Evolutionary conservation across 2,888 invertebrate species (phyloP).

Genomic region (Trichopria drosophilae): DNA sequence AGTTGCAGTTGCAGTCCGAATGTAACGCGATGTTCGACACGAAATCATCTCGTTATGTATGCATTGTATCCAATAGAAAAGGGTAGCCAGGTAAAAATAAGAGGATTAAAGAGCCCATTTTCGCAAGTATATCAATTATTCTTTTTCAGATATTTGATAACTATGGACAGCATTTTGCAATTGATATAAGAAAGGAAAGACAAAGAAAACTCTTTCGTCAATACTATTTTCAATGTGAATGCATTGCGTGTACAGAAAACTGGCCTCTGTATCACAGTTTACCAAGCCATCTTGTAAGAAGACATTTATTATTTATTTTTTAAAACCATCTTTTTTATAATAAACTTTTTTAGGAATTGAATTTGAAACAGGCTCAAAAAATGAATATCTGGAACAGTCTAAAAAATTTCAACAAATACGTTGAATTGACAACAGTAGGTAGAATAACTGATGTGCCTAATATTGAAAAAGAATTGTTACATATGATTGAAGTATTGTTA

Average conservation of each 20-base stretch:
- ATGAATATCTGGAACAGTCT: conserved; percentile 35
- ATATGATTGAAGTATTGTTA: conserved; percentile 46
- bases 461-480: conserved; percentile 41
- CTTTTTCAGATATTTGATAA: conserved; percentile 69
- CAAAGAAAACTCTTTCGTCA: conserved; percentile 67
- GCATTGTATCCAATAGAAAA: conserved; percentile 71
- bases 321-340: neutral
- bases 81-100: conserved; percentile 64
- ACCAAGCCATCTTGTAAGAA: conserved; percentile 45
- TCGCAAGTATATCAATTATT: neutral
- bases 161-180: conserved; percentile 80
- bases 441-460: conserved; percentile 46
- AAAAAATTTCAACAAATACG: conserved; percentile 39
- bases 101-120: conserved; percentile 6
- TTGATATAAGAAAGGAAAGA: conserved; percentile 64
- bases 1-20: conserved; percentile 87
- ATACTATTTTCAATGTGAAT: conserved; percentile 79
- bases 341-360: neutral
- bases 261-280: conserved; percentile 68
- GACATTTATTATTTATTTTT: conserved; percentile 8
- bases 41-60: conserved; percentile 59
- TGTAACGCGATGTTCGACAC: conserved; percentile 67
- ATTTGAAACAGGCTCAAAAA: conserved; percentile 9
- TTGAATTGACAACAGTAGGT: conserved; percentile 47
- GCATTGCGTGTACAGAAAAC: conserved; percentile 72